These are phyloP conservation scores for Camponotus floridanus DNA, from an alignment of 1,140 invertebrate genomes.

Conservation along the genomic window DNA sequence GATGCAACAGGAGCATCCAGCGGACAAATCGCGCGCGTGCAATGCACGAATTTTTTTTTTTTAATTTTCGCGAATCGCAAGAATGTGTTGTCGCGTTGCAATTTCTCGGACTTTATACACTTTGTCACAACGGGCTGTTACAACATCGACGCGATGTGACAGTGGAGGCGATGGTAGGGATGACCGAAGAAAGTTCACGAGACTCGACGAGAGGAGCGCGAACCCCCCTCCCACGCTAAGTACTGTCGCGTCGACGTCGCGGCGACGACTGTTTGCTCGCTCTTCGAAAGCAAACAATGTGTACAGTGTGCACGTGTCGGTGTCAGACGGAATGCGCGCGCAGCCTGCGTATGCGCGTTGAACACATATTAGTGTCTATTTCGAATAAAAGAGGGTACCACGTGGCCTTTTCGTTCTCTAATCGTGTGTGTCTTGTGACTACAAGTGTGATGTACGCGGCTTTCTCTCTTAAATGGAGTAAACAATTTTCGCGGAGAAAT, in stretches of 20 bases:
- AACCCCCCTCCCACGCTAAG: slow-evolving; percentile 6
- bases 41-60: not conserved
- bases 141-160: slow-evolving; percentile 16
- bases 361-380: not conserved
- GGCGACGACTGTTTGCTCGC: slow-evolving; percentile 57
- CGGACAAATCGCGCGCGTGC: too few species aligned
- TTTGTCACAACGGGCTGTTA: slow-evolving; percentile 30
- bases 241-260: slow-evolving; percentile 43
- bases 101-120: slow-evolving; percentile 65
- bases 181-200: slow-evolving; percentile 56
- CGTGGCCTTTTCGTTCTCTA: not conserved
- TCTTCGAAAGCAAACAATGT: slow-evolving; percentile 30
- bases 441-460: too few species aligned
- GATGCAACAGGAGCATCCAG: slow-evolving; percentile 29
- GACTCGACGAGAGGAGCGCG: not conserved
- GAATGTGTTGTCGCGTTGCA: slow-evolving; percentile 11
- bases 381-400: slow-evolving; percentile 23
- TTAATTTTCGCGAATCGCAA: slow-evolving; percentile 10
- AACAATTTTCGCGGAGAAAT: not conserved
- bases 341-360: not conserved
- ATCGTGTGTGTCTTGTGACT: too few species aligned
- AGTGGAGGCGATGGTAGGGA: slow-evolving; percentile 44
- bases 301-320: not conserved
- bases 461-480: not conserved
- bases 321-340: too few species aligned